These are phyloP conservation scores for Pristionchus mayeri DNA, from an alignment of 2,888 invertebrate genomes.

Conservation along the genomic window DNA sequence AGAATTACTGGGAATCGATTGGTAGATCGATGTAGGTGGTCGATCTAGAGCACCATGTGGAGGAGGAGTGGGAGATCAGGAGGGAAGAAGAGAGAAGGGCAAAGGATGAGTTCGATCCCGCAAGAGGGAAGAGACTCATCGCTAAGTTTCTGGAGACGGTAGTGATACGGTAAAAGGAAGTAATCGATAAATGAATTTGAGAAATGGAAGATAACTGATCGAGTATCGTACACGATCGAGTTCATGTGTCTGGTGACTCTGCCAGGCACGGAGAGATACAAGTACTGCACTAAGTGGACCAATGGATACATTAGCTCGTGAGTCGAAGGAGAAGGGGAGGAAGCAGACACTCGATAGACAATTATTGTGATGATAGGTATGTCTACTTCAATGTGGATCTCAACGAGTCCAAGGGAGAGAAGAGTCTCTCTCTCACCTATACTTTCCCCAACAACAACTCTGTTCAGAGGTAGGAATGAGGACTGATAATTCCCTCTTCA, in stretches of 20 bases:
- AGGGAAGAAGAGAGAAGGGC: constrained; percentile 10
- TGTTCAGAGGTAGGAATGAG: neutral
- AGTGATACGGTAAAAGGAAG: neutral
- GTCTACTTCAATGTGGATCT: constrained; percentile 50
- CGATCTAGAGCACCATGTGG: constrained; percentile 40
- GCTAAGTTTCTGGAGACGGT: constrained; percentile 46
- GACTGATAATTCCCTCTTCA: neutral
- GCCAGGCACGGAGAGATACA: constrained; percentile 44
- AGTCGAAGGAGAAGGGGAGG: no score
- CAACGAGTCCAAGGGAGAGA: constrained; percentile 31
- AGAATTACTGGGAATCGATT: neutral
- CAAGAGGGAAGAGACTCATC: constrained; percentile 34
- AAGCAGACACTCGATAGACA: no score
- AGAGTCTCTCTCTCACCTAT: constrained; percentile 45
- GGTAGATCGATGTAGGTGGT: neutral
- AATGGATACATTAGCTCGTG: constrained; percentile 49
- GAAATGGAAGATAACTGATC: constrained; percentile 48
- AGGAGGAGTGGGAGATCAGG: constrained; percentile 16
- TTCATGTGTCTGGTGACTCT: constrained; percentile 47
- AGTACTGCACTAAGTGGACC: constrained; percentile 45
- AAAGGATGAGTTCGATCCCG: constrained; percentile 30
- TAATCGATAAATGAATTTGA: neutral
- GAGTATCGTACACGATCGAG: constrained; percentile 47
- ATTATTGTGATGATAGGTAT: neutral
- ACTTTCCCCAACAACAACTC: constrained; percentile 45